phyloP scores from a whole-genome alignment of 2,888 invertebrate species.

The Ochlodes sylvanus region DNA sequence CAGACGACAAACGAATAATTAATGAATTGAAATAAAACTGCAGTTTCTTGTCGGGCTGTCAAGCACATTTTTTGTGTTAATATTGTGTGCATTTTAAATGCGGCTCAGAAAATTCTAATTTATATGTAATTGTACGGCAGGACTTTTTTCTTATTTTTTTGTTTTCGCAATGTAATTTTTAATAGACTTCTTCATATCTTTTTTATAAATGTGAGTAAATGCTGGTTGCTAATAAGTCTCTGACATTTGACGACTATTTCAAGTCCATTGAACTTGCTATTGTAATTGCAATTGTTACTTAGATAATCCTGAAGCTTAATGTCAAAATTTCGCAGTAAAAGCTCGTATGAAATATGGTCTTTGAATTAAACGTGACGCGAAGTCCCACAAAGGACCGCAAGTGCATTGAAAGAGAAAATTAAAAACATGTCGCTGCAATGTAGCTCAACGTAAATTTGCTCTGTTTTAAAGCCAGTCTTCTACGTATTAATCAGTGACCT shows the following conservation, averaged over 20 bases:
- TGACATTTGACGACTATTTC: neutral
- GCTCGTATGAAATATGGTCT: conserved; percentile 27
- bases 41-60: too few relatives aligned
- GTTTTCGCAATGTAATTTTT: too few relatives aligned
- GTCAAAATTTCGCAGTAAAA: conserved; percentile 14
- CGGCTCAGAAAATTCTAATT: too few relatives aligned
- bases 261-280: neutral
- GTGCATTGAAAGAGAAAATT: conserved; percentile 36
- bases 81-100: too few relatives aligned
- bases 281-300: neutral
- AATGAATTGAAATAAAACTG: too few relatives aligned
- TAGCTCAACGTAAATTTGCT: conserved; percentile 1
- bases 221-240: neutral
- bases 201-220: too few relatives aligned
- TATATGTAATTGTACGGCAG: too few relatives aligned
- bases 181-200: too few relatives aligned
- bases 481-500: neutral
- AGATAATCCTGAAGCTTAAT: neutral
- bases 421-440: conserved; percentile 33
- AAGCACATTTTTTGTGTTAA: too few relatives aligned
- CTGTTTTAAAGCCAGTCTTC: neutral
- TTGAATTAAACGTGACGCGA: conserved; percentile 32
- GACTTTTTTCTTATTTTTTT: too few relatives aligned
- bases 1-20: too few relatives aligned
- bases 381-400: conserved; percentile 31